Base-by-base conservation (phyloP, 2,113 vertebrate species). In the Peromyscus polionotus region DNA sequence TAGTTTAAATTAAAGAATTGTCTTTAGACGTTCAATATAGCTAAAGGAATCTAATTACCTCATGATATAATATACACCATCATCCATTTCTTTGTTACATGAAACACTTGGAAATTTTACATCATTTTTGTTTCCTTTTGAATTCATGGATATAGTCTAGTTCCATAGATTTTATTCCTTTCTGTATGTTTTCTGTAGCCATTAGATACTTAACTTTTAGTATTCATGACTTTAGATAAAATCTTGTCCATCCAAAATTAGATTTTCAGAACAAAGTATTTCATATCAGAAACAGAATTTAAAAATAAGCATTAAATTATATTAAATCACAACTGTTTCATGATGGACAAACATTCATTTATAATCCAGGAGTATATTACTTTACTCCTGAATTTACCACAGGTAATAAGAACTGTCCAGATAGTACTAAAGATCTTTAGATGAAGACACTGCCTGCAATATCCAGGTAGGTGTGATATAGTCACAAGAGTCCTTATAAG, bases 1-100 rank as follows among this genome's bases (percentile, higher is more conserved):
- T 7, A n/a, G 85, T 93, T 92, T 70, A 75, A 94, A 91, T 51
- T 63, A 85, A 91, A 31, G 33, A 33, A 57, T 4, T 45, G 42
- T 48, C 14, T 84, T 77, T 67, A 2, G 7, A 28, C 61, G 94
- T 96, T 91, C 13, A 93, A 51, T 51, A 57, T 63, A 91, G 14
- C 48, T 36, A 75, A 91, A 80, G n/a, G 7, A 75, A 73, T 83
- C 5, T 96, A 84, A 92, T 86, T 87, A 77, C 4, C 16, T 92
- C 80, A 26, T 16, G 7, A 36, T 61, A 14, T 73, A 65, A 42
- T 31, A 80, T 45, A 48, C 59, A 36, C 9, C 45, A 90, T 63
- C 65, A 67, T 86, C 36, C 14, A 63, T 61, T 88, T 93, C 17
- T 28, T 57, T 39, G 51, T 70, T 36, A 12, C 8, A 59, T 59